Evolutionary conservation across 1,140 invertebrate genomes (phyloP).

Genomic region (Nixonia krombeini): DNA sequence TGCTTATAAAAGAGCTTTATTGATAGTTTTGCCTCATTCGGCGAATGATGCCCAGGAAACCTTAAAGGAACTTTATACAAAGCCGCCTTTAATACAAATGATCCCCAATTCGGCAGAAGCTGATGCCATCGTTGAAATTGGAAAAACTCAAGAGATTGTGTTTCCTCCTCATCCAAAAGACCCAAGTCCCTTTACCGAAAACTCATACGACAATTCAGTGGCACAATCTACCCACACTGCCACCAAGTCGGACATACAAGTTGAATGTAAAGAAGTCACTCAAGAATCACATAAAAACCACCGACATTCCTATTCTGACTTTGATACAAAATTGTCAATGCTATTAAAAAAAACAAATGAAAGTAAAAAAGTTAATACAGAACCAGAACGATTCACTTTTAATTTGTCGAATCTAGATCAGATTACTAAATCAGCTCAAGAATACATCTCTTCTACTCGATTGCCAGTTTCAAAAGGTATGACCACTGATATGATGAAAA

Average conservation of each 20-base stretch:
- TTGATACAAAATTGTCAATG: not conserved
- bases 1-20: conserved; percentile 72
- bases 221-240: conserved; percentile 8
- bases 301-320: conserved; percentile 10
- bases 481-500: conserved; percentile 9
- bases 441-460: conserved; percentile 24
- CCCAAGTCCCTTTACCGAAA: conserved; percentile 24
- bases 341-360: conserved; percentile 9
- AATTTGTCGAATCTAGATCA: conserved; percentile 53
- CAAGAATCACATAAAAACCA: conserved; percentile 16
- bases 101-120: conserved; percentile 53
- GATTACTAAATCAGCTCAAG: conserved; percentile 18
- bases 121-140: conserved; percentile 20
- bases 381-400: conserved; percentile 61
- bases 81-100: conserved; percentile 71
- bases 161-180: conserved; percentile 37
- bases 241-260: conserved; percentile 1
- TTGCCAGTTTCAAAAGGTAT: conserved; percentile 38
- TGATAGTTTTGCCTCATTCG: conserved; percentile 74
- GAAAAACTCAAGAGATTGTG: conserved; percentile 36
- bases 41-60: conserved; percentile 64
- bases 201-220: conserved; percentile 14
- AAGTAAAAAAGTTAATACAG: conserved; percentile 18
- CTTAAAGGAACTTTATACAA: conserved; percentile 72
- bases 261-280: conserved; percentile 31